Conservation (phyloP, 2,888 invertebrate genomes). For the Drosophila atroscutellata region DNA sequence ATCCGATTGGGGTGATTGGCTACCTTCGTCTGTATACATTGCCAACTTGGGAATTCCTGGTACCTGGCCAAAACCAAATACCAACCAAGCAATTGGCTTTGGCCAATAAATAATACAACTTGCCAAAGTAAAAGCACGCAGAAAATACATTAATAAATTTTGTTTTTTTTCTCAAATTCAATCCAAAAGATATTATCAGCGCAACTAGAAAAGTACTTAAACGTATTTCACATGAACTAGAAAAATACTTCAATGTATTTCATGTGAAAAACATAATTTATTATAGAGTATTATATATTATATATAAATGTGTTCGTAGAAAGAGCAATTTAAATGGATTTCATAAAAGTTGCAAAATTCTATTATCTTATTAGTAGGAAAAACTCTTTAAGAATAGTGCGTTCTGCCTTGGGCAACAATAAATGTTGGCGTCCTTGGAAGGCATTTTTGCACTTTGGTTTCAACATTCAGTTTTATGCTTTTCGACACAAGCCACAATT, state of each 20-base stretch:
- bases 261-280: background rate
- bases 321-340: background rate
- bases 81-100: conserved; percentile 20
- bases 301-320: background rate
- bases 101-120: conserved; percentile 30
- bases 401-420: conserved; percentile 15
- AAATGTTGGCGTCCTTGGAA: conserved; percentile 21
- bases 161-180: background rate
- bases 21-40: conserved; percentile 21
- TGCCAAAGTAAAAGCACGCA: conserved; percentile 23
- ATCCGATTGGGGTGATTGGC: conserved; percentile 8
- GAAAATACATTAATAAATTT: conserved; percentile 27
- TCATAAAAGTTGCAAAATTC: background rate
- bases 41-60: conserved; percentile 11
- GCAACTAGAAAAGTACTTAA: background rate
- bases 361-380: background rate
- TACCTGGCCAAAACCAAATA: conserved; percentile 16
- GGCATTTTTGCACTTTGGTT: conserved; percentile 24
- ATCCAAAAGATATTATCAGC: background rate
- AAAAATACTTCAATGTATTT: background rate
- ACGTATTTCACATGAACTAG: background rate
- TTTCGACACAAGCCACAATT: conserved; percentile 10
- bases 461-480: conserved; percentile 30
- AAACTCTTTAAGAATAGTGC: conserved; percentile 13
- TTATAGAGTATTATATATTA: background rate